phyloP scores from a whole-genome alignment of 2,797 vertebrate species.

The Pipistrellus nathusii region DNA sequence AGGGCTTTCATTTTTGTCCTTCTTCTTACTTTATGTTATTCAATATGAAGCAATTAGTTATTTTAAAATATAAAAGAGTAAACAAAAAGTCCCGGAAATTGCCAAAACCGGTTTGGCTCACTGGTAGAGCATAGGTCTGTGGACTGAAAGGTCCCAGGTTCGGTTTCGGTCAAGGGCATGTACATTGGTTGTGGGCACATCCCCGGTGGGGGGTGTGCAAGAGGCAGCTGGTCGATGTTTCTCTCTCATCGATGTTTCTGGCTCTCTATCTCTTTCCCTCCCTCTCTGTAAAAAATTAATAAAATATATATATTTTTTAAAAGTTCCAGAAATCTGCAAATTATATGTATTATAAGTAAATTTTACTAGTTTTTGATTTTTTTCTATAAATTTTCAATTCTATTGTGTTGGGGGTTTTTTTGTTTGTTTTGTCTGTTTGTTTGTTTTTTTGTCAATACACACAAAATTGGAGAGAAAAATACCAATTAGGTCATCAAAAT shows the following conservation, averaged over 20 bases:
- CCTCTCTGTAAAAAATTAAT: too few species aligned
- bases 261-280: too few species aligned
- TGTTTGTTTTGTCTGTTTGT: too few species aligned
- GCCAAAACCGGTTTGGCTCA: too few species aligned
- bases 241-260: too few species aligned
- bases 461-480: background rate
- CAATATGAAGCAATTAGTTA: background rate
- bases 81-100: background rate
- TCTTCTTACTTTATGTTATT: background rate
- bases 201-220: too few species aligned
- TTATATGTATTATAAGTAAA: background rate
- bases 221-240: too few species aligned
- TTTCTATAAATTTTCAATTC: background rate
- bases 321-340: background rate
- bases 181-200: too few species aligned
- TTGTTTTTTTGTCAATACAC: slow-evolving; percentile 26
- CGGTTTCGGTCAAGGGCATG: too few species aligned
- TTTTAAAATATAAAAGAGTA: slow-evolving; percentile 13
- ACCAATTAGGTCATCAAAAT: background rate
- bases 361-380: background rate
- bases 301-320: background rate
- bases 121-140: too few species aligned
- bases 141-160: too few species aligned
- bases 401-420: background rate
- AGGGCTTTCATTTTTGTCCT: background rate